phyloP scores from a whole-genome alignment of 1,140 invertebrate species.

The Aricia agestis region DNA sequence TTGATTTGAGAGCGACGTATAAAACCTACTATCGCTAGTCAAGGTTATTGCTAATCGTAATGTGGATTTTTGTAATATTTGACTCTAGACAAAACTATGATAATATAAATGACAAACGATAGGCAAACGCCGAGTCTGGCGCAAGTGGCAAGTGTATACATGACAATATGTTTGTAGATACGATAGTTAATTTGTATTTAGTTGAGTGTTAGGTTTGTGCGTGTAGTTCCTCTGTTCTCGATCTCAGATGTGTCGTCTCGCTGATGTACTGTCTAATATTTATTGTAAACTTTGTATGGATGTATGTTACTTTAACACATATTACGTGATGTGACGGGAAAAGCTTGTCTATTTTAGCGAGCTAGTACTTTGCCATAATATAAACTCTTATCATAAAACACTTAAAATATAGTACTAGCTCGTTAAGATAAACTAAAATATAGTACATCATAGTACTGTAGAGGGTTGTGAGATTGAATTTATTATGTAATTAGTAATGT shows the following conservation, averaged over 20 bases:
- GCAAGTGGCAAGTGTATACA: slow-evolving; percentile 32
- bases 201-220: slow-evolving; percentile 32
- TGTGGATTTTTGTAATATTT: too few relatives aligned
- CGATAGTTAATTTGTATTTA: slow-evolving; percentile 39
- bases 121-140: too few relatives aligned
- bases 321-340: not conserved
- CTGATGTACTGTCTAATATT: slow-evolving; percentile 39
- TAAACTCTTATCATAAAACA: too few relatives aligned
- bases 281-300: slow-evolving; percentile 25
- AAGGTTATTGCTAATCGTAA: too few relatives aligned
- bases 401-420: not conserved
- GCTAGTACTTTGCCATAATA: not conserved
- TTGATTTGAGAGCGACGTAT: not conserved
- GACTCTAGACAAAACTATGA: too few relatives aligned
- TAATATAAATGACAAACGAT: too few relatives aligned
- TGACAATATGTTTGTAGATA: slow-evolving; percentile 55
- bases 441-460: slow-evolving; percentile 52
- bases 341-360: not conserved
- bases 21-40: too few relatives aligned
- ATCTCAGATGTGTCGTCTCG: slow-evolving; percentile 59
- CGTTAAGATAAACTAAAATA: not conserved
- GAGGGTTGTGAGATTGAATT: slow-evolving; percentile 65
- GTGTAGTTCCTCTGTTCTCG: slow-evolving; percentile 59
- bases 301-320: not conserved
- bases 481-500: slow-evolving; percentile 26